Evolutionary conservation across 2,888 invertebrate genomes (phyloP), one percentile per base, ranked within the genome.

Genomic region (Labia minor): DNA sequence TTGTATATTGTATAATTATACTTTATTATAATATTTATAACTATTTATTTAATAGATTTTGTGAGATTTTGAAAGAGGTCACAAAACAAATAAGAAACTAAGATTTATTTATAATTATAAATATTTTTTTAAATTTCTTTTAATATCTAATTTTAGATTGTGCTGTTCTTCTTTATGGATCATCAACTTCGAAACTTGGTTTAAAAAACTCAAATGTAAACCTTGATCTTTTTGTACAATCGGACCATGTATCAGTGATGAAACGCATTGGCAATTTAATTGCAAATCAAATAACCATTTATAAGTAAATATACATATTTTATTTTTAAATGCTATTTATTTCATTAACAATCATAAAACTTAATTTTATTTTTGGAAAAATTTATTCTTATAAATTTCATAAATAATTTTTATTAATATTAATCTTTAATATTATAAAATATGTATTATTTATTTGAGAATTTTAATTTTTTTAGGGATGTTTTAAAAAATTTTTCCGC

Each of bases 141-240:
- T n/a, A n/a, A n/a, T n/a, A n/a, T n/a, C n/a, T n/a, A n/a, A n/a
- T 65, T 64, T 72, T 33, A 71, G 73, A 70, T 26, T 73, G 72
- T 64, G 67, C 70, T 8, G 72, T 78, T 10, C 70, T 72, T 11
- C 65, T 79, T 67, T 80, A 77, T 72, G 81, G 81, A 0, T 80
- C 80, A 1, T 77, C 79, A 1, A 69, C 74, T 64, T 74, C 74
- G 65, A 76, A 77, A 4, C 74, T 79, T 70, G 80, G 77, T 1
- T 72, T 80, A 66, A 75, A 75, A 69, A 68, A 71, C 61, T 75
- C 77, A 68, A 77, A 80, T 72, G 72, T 81, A 6, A 80, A 81
- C 71, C 72, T 81, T 63, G 75, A 77, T 66, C 68, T 80, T 3
- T 69, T 72, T 14, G 71, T 74, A 18, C 72, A 73, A 14, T 19